Base-by-base conservation (phyloP, 2,888 invertebrate genomes). In the Theristus sp. region DNA sequence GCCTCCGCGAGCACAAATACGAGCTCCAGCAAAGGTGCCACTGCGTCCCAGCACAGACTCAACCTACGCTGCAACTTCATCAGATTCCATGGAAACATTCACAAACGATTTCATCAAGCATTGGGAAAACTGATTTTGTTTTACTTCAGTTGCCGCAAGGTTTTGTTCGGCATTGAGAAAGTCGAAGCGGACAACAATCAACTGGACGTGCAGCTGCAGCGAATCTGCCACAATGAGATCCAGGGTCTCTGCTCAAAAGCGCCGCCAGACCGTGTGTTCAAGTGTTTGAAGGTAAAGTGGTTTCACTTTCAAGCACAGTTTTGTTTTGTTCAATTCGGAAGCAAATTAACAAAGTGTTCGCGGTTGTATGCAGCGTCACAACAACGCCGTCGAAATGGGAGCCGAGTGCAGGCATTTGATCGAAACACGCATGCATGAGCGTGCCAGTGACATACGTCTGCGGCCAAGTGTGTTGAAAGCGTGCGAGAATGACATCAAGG, bases 391-490 rank as follows among this genome's bases (percentile, higher is more conserved):
- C 38, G 57, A 52, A 20, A 57, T 60, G 58, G 25, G 53, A 20
- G n/a, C 10, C n/a, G 56, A 27, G 1, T 62, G 62, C 47, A 27
- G 25, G 47, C 31, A 60, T 6, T 2, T 58, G 52, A 38, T 62
- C 28, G 31, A 57, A 56, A 67, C 66, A 60, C 63, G 72, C 13
- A 66, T 71, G 69, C 63, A 64, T n/a, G 73, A 72, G 58, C 64
- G 67, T 13, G 67, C 68, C 6, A 60, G 66, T 38, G 89, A 96
- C 76, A 86, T 89, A 71, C 84, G 87, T 68, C 79, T 93, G 62
- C 89, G 94, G 79, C 90, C 91, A 1, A 77, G 88, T 54, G 79
- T 96, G 38, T 83, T 85, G 62, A 83, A 84, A 60, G 81, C 88
- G 60, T 96, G 96, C 73, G 75, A 78, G 64, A 67, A 71, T n/a